Conservation (phyloP, 30 jellyfish, hydroid and myxozoan species). For the Turritopsis dohrnii region DNA sequence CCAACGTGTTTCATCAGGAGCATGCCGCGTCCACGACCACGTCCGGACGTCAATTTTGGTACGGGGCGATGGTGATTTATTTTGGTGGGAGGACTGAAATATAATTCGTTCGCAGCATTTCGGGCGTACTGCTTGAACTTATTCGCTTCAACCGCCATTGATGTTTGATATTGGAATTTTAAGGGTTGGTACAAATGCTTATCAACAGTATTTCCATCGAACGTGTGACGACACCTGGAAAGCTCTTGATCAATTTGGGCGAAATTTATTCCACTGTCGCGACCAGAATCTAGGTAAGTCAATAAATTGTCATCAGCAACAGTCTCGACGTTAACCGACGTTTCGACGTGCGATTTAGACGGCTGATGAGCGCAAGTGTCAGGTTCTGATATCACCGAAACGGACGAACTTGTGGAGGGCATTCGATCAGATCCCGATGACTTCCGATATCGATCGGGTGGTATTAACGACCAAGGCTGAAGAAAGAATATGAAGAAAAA, state of each 20-base stretch:
- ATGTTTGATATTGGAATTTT: not conserved
- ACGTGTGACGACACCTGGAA: not conserved
- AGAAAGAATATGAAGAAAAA: not conserved
- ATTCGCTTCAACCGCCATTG: not conserved
- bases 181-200: not conserved
- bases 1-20: not conserved
- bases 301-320: not conserved
- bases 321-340: not conserved
- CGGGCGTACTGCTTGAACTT: not conserved
- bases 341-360: not conserved
- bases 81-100: not conserved
- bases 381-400: not conserved
- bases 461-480: not conserved
- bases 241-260: conserved; percentile 14
- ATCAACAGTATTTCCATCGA: not conserved
- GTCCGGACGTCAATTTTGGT: not conserved
- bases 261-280: not conserved
- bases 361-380: not conserved
- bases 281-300: conserved; percentile 2
- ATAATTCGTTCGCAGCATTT: not conserved
- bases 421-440: not conserved
- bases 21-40: conserved; percentile 11
- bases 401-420: not conserved
- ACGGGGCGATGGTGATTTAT: not conserved
- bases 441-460: not conserved